Conservation (phyloP, 2,113 vertebrate genomes). For the Plestiodon gilberti region DNA sequence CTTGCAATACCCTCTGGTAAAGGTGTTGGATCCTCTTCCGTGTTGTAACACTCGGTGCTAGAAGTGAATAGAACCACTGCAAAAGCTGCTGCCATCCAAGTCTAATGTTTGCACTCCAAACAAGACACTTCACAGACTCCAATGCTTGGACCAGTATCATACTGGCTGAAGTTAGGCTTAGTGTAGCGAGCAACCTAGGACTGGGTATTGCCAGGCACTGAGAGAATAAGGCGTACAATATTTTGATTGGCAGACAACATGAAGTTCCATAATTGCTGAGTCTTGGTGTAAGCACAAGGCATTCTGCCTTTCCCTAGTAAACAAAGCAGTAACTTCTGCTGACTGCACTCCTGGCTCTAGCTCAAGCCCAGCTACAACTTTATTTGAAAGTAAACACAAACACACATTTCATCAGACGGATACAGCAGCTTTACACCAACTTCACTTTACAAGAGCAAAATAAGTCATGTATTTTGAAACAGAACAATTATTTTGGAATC, state of each 20-base stretch:
- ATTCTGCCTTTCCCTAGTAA: neutral
- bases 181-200: neutral
- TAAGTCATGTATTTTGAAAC: slow-evolving; percentile 8
- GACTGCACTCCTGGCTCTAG: neutral
- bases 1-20: no score
- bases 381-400: neutral
- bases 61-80: neutral
- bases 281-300: neutral
- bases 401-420: neutral
- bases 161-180: neutral
- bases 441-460: neutral
- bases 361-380: neutral
- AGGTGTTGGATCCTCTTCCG: no score
- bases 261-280: neutral
- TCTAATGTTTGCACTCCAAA: neutral
- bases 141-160: neutral
- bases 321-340: neutral
- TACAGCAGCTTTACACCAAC: neutral
- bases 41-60: neutral
- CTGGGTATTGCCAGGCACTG: no score
- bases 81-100: neutral
- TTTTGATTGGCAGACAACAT: neutral
- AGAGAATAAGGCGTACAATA: no score
- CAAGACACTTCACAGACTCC: no score
- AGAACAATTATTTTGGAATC: slow-evolving; percentile 5